Base-by-base conservation (phyloP, 2,113 vertebrate genomes). In the Xenopus laevis region DNA sequence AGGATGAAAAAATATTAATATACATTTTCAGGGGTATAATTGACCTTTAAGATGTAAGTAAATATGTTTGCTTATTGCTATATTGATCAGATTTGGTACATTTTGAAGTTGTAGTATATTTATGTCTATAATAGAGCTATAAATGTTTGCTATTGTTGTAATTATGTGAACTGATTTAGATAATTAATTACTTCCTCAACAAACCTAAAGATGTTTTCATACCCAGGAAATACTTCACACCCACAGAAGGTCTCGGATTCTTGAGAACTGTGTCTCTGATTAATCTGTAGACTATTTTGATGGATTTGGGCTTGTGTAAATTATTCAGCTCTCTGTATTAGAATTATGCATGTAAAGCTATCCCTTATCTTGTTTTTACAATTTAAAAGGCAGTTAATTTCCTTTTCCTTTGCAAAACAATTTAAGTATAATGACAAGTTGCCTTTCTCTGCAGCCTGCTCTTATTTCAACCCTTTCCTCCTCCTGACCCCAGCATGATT, bases 161-260 rank as follows among this genome's bases (percentile, higher is more conserved):
- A 13, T 50, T 50, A 50, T 13, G 13, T 16, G 17, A 55, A n/a
- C 17, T 17, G 27, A 57, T 58, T 52, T 17, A 70, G 3, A 70
- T 70, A 46, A 57, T 65, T 45, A 45, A 65, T 73, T 45, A 40
- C 62, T 65, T 65, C 62, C 71, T 57, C 61, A 58, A 64, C 17
- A 53, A 73, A 55, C 18, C 11, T 13, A 45, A 33, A 20, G 12
- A 47, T 20, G n/a, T 50, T 66, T 74, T 21, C 65, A 40, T 68
- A 75, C 17, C 21, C 44, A 53, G 45, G 72, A 74, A 74, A 47
- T 68, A 61, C n/a, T 68, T 68, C 21, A 60, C 72, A 62, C 72
- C 72, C 72, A 75, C 72, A 6, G 27, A 68, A 30, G 17, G 57
- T 52, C 52, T 68, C 68, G 18, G 68, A 60, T 75, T 75, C 72